Base-by-base conservation (phyloP, 2,888 invertebrate species). In the Cylindroiulus punctatus region DNA sequence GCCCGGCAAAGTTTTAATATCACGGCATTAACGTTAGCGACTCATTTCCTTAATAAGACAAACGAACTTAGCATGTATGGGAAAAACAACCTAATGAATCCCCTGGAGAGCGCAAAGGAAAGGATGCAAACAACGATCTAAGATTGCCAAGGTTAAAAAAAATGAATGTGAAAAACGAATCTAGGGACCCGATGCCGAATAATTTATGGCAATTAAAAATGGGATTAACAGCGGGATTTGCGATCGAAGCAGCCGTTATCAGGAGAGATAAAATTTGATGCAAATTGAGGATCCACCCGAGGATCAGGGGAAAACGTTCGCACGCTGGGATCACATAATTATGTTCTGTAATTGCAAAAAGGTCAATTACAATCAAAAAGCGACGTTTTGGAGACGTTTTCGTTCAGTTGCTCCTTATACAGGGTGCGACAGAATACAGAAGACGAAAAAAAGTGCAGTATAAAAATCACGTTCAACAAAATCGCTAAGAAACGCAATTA, bases 131-230 rank as follows among this genome's bases (percentile, higher is more conserved):
- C 1, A 12, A 3, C 30, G 14, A 76, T 30, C 14, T 26, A 14
- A 30, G 14, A 76, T 76, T 76, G 65, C 65, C 3, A 30, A 76
- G 26, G 26, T 8, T 26, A 65, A 65, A 26, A 65, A 76, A 7
- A 12, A 30, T 30, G 14, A 30, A 76, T 30, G 76, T 30, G 76
- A 76, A 76, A 76, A 76, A 76, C 26, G 30, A 30, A 30, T 30
- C 76, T 1, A 76, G 76, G 76, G 30, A 76, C 30, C 14, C 26
- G 30, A 4, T 26, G 26, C 5, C 10, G 65, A 65, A 65, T 65
- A 65, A 65, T 26, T 65, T 65, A 65, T 65, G 22, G 22, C 65
- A 65, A 65, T 65, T 65, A 65, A 65, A 26, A 65, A 65, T 8
- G 76, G 30, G 30, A 22, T 26, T 65, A 65, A 26, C 57, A 8